Conservation (phyloP, 2,797 vertebrate species). For the Orientallactaga sibirica region DNA sequence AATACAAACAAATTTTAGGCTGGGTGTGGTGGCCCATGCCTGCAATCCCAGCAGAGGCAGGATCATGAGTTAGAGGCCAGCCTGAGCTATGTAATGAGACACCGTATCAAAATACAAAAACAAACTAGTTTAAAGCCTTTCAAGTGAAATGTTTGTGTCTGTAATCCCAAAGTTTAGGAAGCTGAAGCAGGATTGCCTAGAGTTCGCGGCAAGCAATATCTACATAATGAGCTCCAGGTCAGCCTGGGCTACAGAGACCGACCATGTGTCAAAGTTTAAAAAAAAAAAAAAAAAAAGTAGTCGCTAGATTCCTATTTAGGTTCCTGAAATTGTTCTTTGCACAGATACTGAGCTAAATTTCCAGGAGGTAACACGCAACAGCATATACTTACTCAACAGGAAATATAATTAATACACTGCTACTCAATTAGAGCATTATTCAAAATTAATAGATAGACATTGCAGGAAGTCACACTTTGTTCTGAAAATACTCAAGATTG, state of each 20-base stretch:
- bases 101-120: neutral
- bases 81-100: neutral
- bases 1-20: constrained; percentile 27
- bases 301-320: neutral
- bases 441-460: neutral
- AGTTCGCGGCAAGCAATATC: neutral
- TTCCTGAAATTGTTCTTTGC: neutral
- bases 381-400: neutral
- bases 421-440: neutral
- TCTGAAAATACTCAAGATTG: constrained; percentile 36
- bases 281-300: neutral
- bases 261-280: neutral
- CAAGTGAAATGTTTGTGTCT: constrained; percentile 1
- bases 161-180: neutral
- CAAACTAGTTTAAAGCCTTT: constrained; percentile 45
- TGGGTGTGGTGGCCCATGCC: neutral
- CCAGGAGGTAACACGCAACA: constrained; percentile 40
- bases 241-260: neutral
- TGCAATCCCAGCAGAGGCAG: neutral
- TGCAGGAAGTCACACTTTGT: neutral
- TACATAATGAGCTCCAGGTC: neutral
- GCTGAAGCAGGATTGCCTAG: neutral
- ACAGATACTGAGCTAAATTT: neutral
- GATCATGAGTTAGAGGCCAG: neutral
- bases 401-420: neutral